These are phyloP conservation scores for Halyomorpha halys DNA, from an alignment of 1,140 invertebrate species.

Conservation along the genomic window DNA sequence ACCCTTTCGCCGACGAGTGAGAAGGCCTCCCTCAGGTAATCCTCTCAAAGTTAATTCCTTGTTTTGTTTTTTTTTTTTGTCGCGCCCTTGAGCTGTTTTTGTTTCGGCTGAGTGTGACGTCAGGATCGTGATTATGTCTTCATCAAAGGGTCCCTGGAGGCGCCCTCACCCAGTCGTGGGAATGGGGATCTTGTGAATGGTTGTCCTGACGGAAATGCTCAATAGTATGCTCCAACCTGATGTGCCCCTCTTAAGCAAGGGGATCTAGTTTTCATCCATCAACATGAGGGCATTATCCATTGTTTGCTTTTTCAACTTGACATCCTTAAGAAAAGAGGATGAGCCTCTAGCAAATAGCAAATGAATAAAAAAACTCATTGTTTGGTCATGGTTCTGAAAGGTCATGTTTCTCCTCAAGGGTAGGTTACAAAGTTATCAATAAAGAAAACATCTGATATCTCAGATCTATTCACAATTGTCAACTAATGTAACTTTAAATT, in stretches of 20 bases:
- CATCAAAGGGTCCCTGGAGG: background rate
- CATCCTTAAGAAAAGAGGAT: background rate
- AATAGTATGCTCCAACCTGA: background rate
- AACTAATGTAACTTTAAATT: no score
- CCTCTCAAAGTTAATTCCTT: slow-evolving; percentile 10
- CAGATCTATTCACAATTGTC: no score
- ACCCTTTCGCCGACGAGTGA: background rate
- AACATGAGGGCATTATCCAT: background rate
- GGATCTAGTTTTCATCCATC: slow-evolving; percentile 9
- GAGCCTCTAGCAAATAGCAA: background rate
- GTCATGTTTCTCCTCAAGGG: no score
- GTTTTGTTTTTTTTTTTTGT: slow-evolving; percentile 15
- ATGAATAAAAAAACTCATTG: background rate
- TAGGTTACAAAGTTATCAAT: no score
- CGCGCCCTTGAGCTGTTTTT: slow-evolving; percentile 8
- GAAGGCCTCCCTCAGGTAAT: slow-evolving; percentile 8
- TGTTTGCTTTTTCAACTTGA: background rate
- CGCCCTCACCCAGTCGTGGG: slow-evolving; percentile 6
- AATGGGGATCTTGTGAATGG: background rate
- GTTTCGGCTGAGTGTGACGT: background rate
- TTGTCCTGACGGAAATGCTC: background rate
- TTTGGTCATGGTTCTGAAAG: no score
- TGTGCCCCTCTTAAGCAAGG: background rate
- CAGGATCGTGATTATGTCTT: slow-evolving; percentile 11
- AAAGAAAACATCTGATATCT: no score